phyloP scores from a whole-genome alignment of 2,888 invertebrate species.

The Drosophila leonis region DNA sequence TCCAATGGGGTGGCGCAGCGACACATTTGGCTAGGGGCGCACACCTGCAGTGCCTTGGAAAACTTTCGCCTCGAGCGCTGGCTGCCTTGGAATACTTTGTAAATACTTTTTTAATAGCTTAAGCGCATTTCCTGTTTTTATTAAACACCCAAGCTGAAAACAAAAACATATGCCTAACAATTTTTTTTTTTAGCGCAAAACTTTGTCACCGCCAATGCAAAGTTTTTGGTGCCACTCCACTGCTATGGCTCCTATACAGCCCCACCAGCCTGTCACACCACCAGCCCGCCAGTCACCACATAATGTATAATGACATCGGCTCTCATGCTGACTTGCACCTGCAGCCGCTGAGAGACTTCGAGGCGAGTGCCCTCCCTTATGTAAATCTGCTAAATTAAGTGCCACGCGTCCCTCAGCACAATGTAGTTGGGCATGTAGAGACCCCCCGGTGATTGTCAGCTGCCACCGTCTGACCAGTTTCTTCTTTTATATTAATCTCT shows the following conservation, averaged over 20 bases:
- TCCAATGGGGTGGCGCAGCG: neutral
- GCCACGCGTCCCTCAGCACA: conserved; percentile 54
- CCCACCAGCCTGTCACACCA: neutral
- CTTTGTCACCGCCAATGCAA: conserved; percentile 71
- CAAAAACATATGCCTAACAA: conserved; percentile 62
- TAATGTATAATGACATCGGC: conserved; percentile 55
- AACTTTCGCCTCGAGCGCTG: conserved; percentile 45
- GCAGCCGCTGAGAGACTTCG: conserved; percentile 26
- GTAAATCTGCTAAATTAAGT: conserved; percentile 79
- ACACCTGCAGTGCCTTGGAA: conserved; percentile 47
- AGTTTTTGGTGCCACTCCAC: conserved; percentile 51
- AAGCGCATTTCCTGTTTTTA: conserved; percentile 76
- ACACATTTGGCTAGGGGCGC: conserved; percentile 14
- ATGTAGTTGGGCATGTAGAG: neutral
- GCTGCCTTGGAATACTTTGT: conserved; percentile 67
- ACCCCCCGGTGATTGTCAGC: conserved; percentile 35
- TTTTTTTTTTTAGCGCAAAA: conserved; percentile 55
- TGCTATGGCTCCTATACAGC: neutral
- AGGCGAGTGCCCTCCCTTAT: conserved; percentile 45
- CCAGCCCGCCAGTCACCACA: conserved; percentile 6
- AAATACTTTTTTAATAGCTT: conserved; percentile 81
- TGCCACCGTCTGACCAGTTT: conserved; percentile 28
- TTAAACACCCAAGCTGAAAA: conserved; percentile 46
- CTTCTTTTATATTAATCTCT: conserved; percentile 61
- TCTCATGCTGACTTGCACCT: conserved; percentile 60